Percentiles rank a stretch among this genome's conserved stretches.
phyloP scores from a whole-genome alignment of 2,113 vertebrate genomes.

The Chaetodon trifascialis region DNA sequence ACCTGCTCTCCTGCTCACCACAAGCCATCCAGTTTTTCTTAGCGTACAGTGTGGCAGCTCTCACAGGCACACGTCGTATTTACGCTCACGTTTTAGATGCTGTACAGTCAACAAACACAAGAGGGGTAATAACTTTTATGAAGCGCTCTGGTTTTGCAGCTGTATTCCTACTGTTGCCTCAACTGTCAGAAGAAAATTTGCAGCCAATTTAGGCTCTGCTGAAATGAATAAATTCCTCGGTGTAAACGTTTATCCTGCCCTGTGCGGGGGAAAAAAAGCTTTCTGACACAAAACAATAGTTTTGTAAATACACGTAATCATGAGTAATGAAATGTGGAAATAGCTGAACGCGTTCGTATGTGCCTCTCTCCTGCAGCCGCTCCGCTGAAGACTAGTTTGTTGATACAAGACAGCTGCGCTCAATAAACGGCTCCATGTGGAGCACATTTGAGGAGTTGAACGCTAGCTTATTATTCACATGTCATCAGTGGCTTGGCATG shows the following conservation, averaged over 20 bases:
- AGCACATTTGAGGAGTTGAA: slow-evolving; percentile 57
- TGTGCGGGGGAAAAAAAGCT: slow-evolving; percentile 28
- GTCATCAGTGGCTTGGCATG: slow-evolving; percentile 79
- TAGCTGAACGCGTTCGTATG: slow-evolving; percentile 40
- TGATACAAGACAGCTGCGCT: slow-evolving; percentile 78
- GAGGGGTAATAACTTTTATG: neutral
- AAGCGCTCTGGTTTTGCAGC: slow-evolving; percentile 5
- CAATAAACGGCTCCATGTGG: slow-evolving; percentile 77
- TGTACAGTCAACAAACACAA: slow-evolving; percentile 28
- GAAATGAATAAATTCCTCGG: neutral
- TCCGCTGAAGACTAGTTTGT: slow-evolving; percentile 65
- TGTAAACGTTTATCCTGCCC: slow-evolving; percentile 6
- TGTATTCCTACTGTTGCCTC: slow-evolving; percentile 14
- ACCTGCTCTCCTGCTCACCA: slow-evolving; percentile 20
- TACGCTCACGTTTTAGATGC: neutral
- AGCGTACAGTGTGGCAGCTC: neutral
- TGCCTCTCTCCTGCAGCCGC: slow-evolving; percentile 44
- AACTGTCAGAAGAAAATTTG: slow-evolving; percentile 23
- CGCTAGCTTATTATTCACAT: slow-evolving; percentile 76
- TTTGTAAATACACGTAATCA: slow-evolving; percentile 36
- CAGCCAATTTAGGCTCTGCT: slow-evolving; percentile 7
- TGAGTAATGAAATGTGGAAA: slow-evolving; percentile 61
- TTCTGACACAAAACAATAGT: slow-evolving; percentile 28
- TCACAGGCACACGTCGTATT: neutral
- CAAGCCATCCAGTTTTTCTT: neutral